phyloP scores from a whole-genome alignment of 37 sponge, comb jelly and placozoan genomes.

The Haliclona indistincta region DNA sequence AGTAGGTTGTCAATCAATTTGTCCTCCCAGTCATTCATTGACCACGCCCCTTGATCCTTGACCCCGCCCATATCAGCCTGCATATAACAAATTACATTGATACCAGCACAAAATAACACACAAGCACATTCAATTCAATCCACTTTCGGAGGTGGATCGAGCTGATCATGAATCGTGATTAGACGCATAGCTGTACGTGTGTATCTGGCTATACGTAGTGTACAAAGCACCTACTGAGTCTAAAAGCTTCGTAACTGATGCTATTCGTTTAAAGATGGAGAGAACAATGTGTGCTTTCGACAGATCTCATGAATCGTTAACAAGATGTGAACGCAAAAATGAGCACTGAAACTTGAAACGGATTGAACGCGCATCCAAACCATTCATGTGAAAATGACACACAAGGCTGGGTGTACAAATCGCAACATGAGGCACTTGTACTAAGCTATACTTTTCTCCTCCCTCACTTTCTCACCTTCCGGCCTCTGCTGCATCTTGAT shows the following conservation, averaged over 20 bases:
- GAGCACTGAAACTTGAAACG: no score
- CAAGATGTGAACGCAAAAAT: no score
- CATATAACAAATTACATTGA: no score
- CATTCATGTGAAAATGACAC: not conserved
- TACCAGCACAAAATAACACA: not conserved
- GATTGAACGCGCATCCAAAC: not conserved
- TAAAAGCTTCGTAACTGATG: no score
- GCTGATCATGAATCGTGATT: not conserved
- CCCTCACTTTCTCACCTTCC: no score
- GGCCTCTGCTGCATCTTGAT: no score
- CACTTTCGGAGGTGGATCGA: not conserved
- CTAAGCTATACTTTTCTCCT: no score
- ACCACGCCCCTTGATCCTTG: constrained; percentile 3
- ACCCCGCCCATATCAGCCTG: no score
- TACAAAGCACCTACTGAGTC: no score
- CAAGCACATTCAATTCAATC: not conserved
- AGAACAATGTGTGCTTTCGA: not conserved
- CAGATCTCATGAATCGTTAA: not conserved
- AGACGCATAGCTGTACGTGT: no score
- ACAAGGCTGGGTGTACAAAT: not conserved
- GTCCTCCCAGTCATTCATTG: constrained; percentile 26
- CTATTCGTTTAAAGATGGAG: no score
- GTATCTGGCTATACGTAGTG: no score
- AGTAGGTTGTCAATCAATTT: constrained; percentile 72
- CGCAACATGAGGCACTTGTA: constrained; percentile 19